Evolutionary conservation across 1,140 invertebrate genomes (phyloP), one percentile per base, ranked within the genome.

Genomic region (Radopholus similis): DNA sequence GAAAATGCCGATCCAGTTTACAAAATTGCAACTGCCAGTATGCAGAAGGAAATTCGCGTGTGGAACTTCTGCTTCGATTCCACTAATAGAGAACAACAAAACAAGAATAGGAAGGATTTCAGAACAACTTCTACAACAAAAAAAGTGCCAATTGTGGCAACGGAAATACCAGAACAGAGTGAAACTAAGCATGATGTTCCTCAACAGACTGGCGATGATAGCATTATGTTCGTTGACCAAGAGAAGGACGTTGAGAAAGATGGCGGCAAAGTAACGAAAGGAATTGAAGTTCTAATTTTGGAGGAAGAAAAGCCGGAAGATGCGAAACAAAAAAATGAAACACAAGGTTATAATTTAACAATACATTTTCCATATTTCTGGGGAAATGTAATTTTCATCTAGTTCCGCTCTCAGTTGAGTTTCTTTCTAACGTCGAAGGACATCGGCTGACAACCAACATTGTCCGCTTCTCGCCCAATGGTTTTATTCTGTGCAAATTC

Each of bases 21-120:
- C 58, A 76, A 77, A 62, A 74, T 75, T 35, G 72, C 40, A 3
- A 75, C 73, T 6, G 76, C 64, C 21, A 70, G 70, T 21, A 57
- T 74, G 30, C 75, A 75, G 53, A 57, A 64, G 28, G 72, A 78
- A 66, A 66, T 75, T 44, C 75, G 73, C 18, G 55, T 75, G 40
- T 75, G 73, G 73, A 74, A 75, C 38, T 68, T 78, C 28, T 28
- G 21, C 30, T 77, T 78, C 37, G 59, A 70, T 30, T n/a, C 69
- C 21, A 56, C 44, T 6, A 47, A 56, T 40, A 11, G 70, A 51
- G 47, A 51, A 32, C 70, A 26, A 34, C 70, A 4, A 66, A 34
- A 26, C n/a, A 70, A 68, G 1, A n/a, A 51, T 9, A 4, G 23
- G 6, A 51, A 51, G 34, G 2, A n/a, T 1, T n/a, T 28, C 26